Evolutionary conservation across 92 coral and sea anemone species (phyloP).

Genomic region (Parazoanthus atlanticus): DNA sequence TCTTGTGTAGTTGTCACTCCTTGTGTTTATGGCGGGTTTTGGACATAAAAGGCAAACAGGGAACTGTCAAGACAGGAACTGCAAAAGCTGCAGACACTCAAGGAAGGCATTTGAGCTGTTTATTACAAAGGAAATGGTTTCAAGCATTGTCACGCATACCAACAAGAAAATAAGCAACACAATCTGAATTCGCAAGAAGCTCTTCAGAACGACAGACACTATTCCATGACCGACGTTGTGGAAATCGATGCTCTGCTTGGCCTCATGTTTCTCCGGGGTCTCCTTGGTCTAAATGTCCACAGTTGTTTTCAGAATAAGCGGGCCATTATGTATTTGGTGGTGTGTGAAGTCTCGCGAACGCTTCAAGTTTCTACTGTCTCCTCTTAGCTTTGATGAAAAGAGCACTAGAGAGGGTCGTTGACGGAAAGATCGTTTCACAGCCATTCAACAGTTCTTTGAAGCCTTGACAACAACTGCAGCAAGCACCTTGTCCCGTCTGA

Average conservation of each 20-base stretch:
- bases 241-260: slow-evolving; percentile 3
- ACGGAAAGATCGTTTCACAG: slow-evolving; percentile 41
- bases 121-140: too few relatives aligned
- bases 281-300: neutral
- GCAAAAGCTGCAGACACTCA: too few relatives aligned
- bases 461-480: slow-evolving; percentile 13
- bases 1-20: too few relatives aligned
- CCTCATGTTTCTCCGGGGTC: slow-evolving; percentile 10
- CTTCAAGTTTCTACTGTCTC: slow-evolving; percentile 11
- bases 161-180: slow-evolving; percentile 22
- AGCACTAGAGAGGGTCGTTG: slow-evolving; percentile 3
- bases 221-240: neutral
- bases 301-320: slow-evolving; percentile 8
- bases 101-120: slow-evolving; percentile 37
- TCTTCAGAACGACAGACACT: neutral
- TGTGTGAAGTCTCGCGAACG: slow-evolving; percentile 1
- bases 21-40: too few relatives aligned
- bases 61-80: too few relatives aligned
- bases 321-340: slow-evolving; percentile 23
- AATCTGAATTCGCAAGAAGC: neutral
- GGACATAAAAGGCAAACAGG: too few relatives aligned
- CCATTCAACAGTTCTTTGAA: too few relatives aligned
- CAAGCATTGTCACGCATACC: slow-evolving; percentile 8
- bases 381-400: slow-evolving; percentile 28
- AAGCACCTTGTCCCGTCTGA: slow-evolving; percentile 24